Evolutionary conservation across 2,888 invertebrate genomes (phyloP).

Genomic region (Bugula neritina): DNA sequence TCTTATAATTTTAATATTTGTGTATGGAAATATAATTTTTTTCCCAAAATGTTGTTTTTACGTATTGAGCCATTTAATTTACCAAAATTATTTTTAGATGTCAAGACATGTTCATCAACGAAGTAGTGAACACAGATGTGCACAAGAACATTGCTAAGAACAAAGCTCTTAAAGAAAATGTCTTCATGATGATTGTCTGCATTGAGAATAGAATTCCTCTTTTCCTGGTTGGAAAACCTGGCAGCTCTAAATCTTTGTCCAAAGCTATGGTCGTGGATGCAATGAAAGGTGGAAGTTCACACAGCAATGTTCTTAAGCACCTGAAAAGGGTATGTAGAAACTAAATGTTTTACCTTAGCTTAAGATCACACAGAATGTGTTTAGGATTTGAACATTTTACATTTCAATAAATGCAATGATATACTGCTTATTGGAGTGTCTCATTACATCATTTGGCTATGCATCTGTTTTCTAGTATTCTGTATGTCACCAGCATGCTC

Average conservation of each 20-base stretch:
- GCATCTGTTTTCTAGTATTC: no score
- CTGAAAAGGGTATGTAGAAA: constrained; percentile 27
- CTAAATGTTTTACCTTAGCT: no score
- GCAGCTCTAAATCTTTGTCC: constrained; percentile 34
- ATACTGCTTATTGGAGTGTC: no score
- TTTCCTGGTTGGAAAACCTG: constrained; percentile 34
- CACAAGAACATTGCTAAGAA: constrained; percentile 32
- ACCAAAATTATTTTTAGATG: constrained; percentile 34
- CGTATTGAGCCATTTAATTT: no score
- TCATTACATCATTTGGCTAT: no score
- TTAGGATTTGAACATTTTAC: no score
- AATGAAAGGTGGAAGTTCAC: constrained; percentile 31
- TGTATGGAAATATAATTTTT: no score
- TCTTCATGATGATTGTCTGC: constrained; percentile 34
- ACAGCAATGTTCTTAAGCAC: constrained; percentile 27
- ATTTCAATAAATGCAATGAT: no score
- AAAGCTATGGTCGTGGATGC: constrained; percentile 32
- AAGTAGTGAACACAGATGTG: background rate
- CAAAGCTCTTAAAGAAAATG: constrained; percentile 32
- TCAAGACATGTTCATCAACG: constrained; percentile 41
- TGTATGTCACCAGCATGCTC: no score
- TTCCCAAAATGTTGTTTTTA: no score
- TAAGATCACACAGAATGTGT: no score
- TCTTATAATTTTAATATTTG: no score
- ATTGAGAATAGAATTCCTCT: constrained; percentile 33